phyloP scores from a whole-genome alignment of 2,113 vertebrate species.

The Nibea coibor region DNA sequence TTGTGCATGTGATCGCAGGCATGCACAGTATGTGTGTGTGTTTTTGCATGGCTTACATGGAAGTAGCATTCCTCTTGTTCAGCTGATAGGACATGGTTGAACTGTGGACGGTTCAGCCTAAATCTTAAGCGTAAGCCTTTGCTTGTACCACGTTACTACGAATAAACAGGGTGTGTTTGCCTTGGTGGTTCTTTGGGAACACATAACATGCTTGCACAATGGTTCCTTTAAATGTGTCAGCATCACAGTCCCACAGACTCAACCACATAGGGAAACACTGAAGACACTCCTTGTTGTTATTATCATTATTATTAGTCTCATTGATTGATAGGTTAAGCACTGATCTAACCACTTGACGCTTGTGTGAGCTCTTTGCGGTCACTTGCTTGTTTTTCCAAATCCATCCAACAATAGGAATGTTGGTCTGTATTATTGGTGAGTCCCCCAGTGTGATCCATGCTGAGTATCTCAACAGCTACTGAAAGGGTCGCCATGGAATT shows the following conservation, averaged over 20 bases:
- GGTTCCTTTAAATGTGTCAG: background rate
- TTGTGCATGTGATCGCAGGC: conserved; percentile 54
- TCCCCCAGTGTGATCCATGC: no score
- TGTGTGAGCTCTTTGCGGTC: background rate
- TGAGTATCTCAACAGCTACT: background rate
- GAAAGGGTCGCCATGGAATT: background rate
- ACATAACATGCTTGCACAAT: conserved; percentile 21
- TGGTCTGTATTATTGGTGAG: background rate
- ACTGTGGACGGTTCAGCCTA: background rate
- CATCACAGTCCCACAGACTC: background rate
- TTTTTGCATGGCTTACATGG: background rate
- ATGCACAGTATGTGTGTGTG: conserved; percentile 42
- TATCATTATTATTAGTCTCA: background rate
- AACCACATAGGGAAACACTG: background rate
- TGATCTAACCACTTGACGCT: background rate
- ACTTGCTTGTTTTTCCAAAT: background rate
- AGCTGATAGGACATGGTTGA: conserved; percentile 37
- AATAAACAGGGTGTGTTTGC: conserved; percentile 31
- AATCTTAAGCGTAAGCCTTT: background rate
- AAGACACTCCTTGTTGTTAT: conserved; percentile 1
- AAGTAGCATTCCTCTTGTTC: conserved; percentile 25
- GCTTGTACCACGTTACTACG: background rate
- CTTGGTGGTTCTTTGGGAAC: background rate
- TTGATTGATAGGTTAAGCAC: background rate
- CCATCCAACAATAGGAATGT: background rate